Percentiles rank a stretch among this genome's conserved stretches.
Evolutionary conservation across 2,888 invertebrate genomes (phyloP).

Genomic region (Tetragonula carbonaria): DNA sequence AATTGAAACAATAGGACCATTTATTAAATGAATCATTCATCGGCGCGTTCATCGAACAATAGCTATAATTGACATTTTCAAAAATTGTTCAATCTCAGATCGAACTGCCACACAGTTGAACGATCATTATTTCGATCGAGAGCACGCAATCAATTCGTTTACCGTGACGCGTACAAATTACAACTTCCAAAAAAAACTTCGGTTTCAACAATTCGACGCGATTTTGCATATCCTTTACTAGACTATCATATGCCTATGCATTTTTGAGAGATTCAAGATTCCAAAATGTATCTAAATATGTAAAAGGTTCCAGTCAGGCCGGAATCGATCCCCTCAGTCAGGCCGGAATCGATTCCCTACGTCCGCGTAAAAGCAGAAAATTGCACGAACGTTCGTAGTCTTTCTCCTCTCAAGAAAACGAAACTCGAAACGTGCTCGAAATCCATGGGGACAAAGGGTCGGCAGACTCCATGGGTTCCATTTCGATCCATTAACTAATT

Average conservation of each 20-base stretch:
- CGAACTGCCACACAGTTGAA: background rate
- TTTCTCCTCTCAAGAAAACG: no score
- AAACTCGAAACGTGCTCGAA: no score
- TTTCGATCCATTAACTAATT: slow-evolving; percentile 73
- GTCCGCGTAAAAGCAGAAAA: no score
- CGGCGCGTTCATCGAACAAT: no score
- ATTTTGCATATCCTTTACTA: no score
- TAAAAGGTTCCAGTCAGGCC: no score
- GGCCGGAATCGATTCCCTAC: no score
- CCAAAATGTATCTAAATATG: no score
- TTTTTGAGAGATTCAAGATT: no score
- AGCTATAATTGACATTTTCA: background rate
- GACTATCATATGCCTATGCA: no score
- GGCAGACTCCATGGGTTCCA: slow-evolving; percentile 27
- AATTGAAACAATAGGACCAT: background rate
- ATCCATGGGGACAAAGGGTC: background rate
- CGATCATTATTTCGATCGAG: background rate
- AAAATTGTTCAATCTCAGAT: background rate
- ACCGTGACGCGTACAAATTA: background rate
- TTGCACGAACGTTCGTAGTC: no score
- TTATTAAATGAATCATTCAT: background rate
- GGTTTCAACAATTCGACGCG: background rate
- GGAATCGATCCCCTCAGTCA: no score
- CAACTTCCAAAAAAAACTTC: background rate
- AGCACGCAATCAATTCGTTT: background rate